Evolutionary conservation across 2,888 invertebrate species (phyloP).

Genomic region (Drepana falcataria): DNA sequence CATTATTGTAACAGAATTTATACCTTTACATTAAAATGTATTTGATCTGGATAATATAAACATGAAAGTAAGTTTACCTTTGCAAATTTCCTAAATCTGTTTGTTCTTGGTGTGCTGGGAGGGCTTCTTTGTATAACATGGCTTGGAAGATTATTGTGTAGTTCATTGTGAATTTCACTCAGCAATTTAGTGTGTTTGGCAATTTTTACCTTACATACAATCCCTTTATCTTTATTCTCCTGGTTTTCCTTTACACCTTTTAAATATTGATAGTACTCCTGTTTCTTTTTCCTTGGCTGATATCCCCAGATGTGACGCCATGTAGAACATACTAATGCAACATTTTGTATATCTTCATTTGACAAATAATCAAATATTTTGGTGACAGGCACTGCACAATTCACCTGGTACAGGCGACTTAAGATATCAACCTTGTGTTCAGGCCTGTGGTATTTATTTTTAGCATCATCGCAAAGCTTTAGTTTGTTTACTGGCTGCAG

Average conservation of each 20-base stretch:
- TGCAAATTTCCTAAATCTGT: constrained; percentile 55
- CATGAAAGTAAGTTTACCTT: constrained; percentile 37
- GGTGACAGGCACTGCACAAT: constrained; percentile 45
- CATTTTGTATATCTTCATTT: constrained; percentile 59
- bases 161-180: constrained; percentile 56
- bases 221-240: constrained; percentile 44
- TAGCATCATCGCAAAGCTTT: constrained; percentile 28
- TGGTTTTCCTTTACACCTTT: constrained; percentile 55
- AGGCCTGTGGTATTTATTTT: constrained; percentile 43
- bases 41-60: too few relatives aligned
- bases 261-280: constrained; percentile 39
- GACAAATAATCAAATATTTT: constrained; percentile 56
- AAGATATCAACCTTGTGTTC: constrained; percentile 65
- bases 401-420: constrained; percentile 42
- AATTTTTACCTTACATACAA: constrained; percentile 26
- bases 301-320: constrained; percentile 53
- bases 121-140: constrained; percentile 38
- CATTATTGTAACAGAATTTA: too few relatives aligned
- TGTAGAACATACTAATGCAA: constrained; percentile 52
- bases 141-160: constrained; percentile 24
- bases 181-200: constrained; percentile 36
- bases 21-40: too few relatives aligned
- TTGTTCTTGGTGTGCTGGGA: constrained; percentile 60
- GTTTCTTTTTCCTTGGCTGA: constrained; percentile 34
- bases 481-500: constrained; percentile 35